Evolutionary conservation across 2,113 vertebrate genomes (phyloP).

Genomic region (Lagopus muta): DNA sequence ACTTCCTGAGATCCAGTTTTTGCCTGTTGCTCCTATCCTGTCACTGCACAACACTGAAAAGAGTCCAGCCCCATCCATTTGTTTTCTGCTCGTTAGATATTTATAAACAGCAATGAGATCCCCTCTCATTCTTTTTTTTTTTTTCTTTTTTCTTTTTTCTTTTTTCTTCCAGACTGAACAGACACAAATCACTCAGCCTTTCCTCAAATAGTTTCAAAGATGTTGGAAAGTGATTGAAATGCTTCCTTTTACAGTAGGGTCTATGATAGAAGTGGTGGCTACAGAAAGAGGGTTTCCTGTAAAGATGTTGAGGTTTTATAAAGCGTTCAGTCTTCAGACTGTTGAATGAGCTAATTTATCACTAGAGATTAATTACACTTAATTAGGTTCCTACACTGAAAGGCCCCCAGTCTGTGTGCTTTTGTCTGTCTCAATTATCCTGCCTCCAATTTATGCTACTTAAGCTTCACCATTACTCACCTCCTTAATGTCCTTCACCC

Average conservation of each 20-base stretch:
- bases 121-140: too few species aligned
- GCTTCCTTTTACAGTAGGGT: not conserved
- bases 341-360: not conserved
- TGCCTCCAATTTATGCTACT: not conserved
- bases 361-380: not conserved
- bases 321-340: not conserved
- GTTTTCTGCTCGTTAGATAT: too few species aligned
- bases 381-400: not conserved
- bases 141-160: too few species aligned
- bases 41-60: too few species aligned
- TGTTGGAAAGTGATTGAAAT: not conserved
- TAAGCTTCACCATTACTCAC: not conserved
- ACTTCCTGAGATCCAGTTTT: too few species aligned
- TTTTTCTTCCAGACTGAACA: too few species aligned
- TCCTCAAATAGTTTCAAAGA: not conserved
- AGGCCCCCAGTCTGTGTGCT: not conserved
- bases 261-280: not conserved
- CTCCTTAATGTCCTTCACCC: not conserved
- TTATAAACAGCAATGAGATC: too few species aligned
- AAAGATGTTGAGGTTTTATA: not conserved
- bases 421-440: not conserved
- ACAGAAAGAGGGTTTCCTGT: not conserved
- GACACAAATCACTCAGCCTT: too few species aligned
- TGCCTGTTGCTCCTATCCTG: too few species aligned
- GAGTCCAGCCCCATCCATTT: too few species aligned